Percentiles rank a stretch among this genome's conserved stretches.
Conservation (phyloP, 2,888 invertebrate species). For the Sericinus montela region DNA sequence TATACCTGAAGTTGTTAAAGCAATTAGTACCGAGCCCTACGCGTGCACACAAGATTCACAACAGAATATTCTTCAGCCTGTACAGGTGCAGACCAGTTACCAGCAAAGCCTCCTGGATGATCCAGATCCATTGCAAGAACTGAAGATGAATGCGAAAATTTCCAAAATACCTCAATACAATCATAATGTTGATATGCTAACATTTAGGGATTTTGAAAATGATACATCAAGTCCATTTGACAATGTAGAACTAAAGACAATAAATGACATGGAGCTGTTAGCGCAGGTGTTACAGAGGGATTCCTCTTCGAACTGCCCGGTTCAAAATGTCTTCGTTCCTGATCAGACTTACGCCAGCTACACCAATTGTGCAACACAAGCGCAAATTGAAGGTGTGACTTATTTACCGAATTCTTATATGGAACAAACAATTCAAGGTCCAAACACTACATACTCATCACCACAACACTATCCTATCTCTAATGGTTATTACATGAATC, state of each 20-base stretch:
- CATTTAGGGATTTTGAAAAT: conserved; percentile 91
- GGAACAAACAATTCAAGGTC: conserved; percentile 53
- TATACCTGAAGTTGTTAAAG: conserved; percentile 34
- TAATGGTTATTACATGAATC: conserved; percentile 58
- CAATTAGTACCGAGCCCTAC: conserved; percentile 27
- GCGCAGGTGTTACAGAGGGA: conserved; percentile 84
- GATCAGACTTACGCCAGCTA: conserved; percentile 45
- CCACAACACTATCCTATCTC: conserved; percentile 52
- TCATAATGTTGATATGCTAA: conserved; percentile 62
- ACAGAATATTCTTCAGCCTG: conserved; percentile 64
- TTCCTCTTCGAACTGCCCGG: conserved; percentile 44
- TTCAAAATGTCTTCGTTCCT: conserved; percentile 35
- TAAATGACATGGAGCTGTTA: conserved; percentile 94
- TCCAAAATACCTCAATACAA: conserved; percentile 48
- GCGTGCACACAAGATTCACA: conserved; percentile 43
- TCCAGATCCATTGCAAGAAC: conserved; percentile 63
- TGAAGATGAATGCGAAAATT: conserved; percentile 54
- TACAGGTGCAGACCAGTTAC: conserved; percentile 57
- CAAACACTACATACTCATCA: conserved; percentile 53
- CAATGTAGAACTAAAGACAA: conserved; percentile 93
- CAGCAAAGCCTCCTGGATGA: conserved; percentile 62
- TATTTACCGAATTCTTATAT: conserved; percentile 62
- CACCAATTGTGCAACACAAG: conserved; percentile 57
- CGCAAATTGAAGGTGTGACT: conserved; percentile 52
- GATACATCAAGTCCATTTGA: conserved; percentile 96